These are phyloP conservation scores for Ctenochaetus hawaiiensis DNA, from an alignment of 2,797 vertebrate species.

Conservation along the genomic window DNA sequence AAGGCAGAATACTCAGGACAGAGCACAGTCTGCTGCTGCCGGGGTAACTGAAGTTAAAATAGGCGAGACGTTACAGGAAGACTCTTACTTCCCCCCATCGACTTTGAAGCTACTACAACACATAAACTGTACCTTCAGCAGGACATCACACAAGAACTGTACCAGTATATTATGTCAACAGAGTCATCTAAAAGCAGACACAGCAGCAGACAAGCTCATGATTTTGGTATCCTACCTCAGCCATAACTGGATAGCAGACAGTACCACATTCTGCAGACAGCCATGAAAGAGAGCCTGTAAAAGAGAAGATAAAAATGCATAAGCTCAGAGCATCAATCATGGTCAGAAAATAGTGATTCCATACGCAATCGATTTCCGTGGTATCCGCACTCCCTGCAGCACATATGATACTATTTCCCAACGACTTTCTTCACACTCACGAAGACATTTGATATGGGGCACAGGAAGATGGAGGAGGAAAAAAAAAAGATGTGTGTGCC, in stretches of 20 bases:
- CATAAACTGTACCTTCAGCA: conserved; percentile 17
- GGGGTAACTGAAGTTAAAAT: conserved; percentile 57
- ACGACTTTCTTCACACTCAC: conserved; percentile 58
- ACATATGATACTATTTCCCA: conserved; percentile 54
- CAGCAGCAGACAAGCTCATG: conserved; percentile 30
- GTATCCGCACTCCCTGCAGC: conserved; percentile 49
- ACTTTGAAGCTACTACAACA: conserved; percentile 44
- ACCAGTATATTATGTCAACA: conserved; percentile 44
- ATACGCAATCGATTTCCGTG: conserved; percentile 69
- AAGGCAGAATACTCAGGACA: conserved; percentile 63
- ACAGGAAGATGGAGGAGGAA: conserved; percentile 28
- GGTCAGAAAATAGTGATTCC: conserved; percentile 73
- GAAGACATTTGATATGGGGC: conserved; percentile 61
- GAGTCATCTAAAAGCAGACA: conserved; percentile 43
- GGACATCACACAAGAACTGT: conserved; percentile 31
- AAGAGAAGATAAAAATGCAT: conserved; percentile 81
- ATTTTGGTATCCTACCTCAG: conserved; percentile 71
- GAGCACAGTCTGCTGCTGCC: conserved; percentile 48
- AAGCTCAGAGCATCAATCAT: conserved; percentile 76
- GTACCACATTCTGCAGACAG: conserved; percentile 60
- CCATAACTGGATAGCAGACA: conserved; percentile 53
- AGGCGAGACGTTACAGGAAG: conserved; percentile 25
- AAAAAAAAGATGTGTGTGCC: conserved; percentile 19
- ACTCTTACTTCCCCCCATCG: conserved; percentile 6
- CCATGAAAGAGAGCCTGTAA: conserved; percentile 70